Percentiles rank a stretch among this genome's conserved stretches.
These are phyloP conservation scores for Pegoplata infirma DNA, from an alignment of 2,888 invertebrate genomes.

Conservation along the genomic window DNA sequence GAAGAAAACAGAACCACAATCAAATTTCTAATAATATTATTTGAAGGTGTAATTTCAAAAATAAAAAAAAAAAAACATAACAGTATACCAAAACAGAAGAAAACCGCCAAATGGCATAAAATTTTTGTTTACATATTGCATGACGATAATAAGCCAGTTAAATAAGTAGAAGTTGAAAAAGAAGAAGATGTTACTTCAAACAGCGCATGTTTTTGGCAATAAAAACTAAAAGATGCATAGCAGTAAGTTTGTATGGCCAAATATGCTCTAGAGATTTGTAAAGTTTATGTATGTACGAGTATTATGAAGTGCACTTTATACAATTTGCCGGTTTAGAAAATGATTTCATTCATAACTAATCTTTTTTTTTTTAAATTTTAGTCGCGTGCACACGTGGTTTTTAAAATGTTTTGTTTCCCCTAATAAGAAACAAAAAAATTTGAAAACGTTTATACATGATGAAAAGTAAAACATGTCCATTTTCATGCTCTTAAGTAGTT, in stretches of 20 bases:
- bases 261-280: conserved; percentile 29
- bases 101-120: conserved; percentile 43
- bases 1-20: conserved; percentile 1
- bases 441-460: neutral
- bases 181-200: neutral
- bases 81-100: neutral
- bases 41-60: conserved; percentile 29
- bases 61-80: too few relatives aligned
- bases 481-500: conserved; percentile 34
- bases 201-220: conserved; percentile 56
- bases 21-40: conserved; percentile 36
- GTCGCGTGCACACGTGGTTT: conserved; percentile 49
- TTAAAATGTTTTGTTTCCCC: neutral
- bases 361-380: conserved; percentile 41
- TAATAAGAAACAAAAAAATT: too few relatives aligned
- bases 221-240: neutral
- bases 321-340: conserved; percentile 32
- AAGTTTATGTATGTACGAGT: too few relatives aligned
- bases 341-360: conserved; percentile 48
- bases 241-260: conserved; percentile 17
- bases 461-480: conserved; percentile 41
- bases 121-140: conserved; percentile 36
- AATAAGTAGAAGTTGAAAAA: neutral
- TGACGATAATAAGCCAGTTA: conserved; percentile 26
- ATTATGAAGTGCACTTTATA: conserved; percentile 37